Evolutionary conservation across 2,797 vertebrate species (phyloP).

Genomic region (Acanthiza pusilla): DNA sequence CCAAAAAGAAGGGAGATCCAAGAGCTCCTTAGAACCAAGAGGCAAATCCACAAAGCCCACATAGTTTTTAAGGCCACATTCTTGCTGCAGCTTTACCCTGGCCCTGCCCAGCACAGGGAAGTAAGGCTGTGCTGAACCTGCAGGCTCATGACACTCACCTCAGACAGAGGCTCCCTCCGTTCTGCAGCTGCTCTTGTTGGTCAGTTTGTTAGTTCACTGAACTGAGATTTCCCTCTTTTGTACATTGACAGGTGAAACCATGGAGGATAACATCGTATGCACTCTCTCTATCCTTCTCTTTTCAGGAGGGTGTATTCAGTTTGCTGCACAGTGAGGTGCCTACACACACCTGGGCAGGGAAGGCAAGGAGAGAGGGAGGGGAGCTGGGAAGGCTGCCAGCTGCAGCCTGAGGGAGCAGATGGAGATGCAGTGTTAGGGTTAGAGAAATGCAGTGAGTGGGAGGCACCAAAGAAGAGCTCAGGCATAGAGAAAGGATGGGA

Average conservation of each 20-base stretch:
- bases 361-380: neutral
- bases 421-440: neutral
- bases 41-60: neutral
- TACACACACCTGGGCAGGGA: neutral
- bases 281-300: neutral
- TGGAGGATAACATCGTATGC: rapidly evolving
- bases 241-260: rapidly evolving
- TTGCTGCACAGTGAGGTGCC: neutral
- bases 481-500: neutral
- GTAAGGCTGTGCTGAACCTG: neutral
- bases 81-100: neutral
- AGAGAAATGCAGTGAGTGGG: neutral
- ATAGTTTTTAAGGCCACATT: neutral
- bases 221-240: neutral
- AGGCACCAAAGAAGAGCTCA: neutral
- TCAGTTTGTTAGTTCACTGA: neutral
- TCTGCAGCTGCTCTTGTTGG: rapidly evolving
- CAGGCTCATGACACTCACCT: rapidly evolving
- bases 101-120: neutral
- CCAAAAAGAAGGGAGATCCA: neutral
- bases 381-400: neutral
- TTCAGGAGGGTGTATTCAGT: neutral
- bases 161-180: neutral
- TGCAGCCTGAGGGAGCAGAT: conserved; percentile 1
- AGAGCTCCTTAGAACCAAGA: neutral